A percentile compares a stretch with the other conserved stretches of the same genome.
phyloP scores from a whole-genome alignment of 1,140 invertebrate species.

The Trichomalopsis sarcophagae region DNA sequence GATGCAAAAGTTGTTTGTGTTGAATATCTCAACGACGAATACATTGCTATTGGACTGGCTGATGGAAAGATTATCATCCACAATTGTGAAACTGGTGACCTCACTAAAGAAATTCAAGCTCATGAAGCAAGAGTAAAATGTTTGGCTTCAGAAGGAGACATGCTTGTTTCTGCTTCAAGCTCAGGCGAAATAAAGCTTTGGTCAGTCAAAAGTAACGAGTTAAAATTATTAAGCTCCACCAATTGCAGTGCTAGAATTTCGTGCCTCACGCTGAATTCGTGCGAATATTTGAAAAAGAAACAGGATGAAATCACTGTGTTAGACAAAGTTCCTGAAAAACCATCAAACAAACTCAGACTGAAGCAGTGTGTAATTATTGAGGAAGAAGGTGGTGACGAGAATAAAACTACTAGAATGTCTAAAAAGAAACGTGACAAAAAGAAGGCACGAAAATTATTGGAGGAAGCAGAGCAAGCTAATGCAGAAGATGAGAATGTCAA shows the following conservation, averaged over 20 bases:
- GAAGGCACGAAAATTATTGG: constrained; percentile 30
- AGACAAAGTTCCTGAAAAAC: constrained; percentile 45
- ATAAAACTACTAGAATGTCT: constrained; percentile 3
- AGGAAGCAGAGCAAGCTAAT: constrained; percentile 19
- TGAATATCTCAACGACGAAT: constrained; percentile 78
- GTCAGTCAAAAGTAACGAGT: constrained; percentile 73
- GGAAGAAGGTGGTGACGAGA: constrained; percentile 50
- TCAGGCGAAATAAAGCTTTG: constrained; percentile 88
- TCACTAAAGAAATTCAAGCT: constrained; percentile 75
- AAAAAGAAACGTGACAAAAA: constrained; percentile 32
- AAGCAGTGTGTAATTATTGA: constrained; percentile 61
- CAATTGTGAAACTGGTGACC: constrained; percentile 73
- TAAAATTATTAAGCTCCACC: constrained; percentile 67
- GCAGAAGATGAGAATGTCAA: constrained; percentile 10
- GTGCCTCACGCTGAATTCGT: constrained; percentile 63
- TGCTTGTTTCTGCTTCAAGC: constrained; percentile 82
- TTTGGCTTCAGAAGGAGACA: constrained; percentile 74
- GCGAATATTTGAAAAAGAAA: constrained; percentile 48
- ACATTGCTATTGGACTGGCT: constrained; percentile 82
- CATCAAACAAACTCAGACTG: constrained; percentile 51
- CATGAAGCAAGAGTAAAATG: constrained; percentile 83
- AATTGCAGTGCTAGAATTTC: constrained; percentile 70
- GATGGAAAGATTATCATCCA: constrained; percentile 81
- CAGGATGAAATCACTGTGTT: constrained; percentile 48
- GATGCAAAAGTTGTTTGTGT: constrained; percentile 79